Evolutionary conservation across 2,797 vertebrate species (phyloP), one percentile per base, ranked within the genome.

Genomic region (Graptemys geographica): DNA sequence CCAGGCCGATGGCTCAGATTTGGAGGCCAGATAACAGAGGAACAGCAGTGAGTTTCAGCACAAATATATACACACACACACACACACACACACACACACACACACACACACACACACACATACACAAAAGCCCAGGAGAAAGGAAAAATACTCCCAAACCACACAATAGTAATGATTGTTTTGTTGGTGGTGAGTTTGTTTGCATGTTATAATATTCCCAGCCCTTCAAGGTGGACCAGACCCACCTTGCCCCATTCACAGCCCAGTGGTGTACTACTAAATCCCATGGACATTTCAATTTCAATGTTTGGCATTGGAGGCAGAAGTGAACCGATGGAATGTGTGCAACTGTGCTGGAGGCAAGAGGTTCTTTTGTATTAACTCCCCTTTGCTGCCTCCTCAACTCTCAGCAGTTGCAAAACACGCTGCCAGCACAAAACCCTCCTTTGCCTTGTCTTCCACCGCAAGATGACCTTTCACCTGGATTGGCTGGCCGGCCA

Each of bases 271-370:
- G 41, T 13, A 23, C 41, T 81, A 91, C 31, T 13, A 72, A n/a
- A 21, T 88, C 51, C 41, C 0, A 0, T 7, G 6, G 55, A 2
- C 10, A 1, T 16, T 90, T 62, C 21, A n/a, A 57, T 69, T 51
- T 31, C 52, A 27, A 8, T n/a, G 76, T 53, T 47, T 53, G 56
- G 28, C 62, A 19, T 1, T 3, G 11, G 13, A 81, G 3, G 1
- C 55, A 11, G 9, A 81, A 69, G 15, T 2, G 19, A 92, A 49
- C n/a, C 28, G 79, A 27, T 49, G 37, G 86, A 27, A 1, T 13
- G 27, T 51, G 86, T 10, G 2, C 27, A 76, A 33, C 81, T 65
- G 88, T n/a, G 21, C 19, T 56, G 52, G 5, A 78, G 51, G 74
- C 25, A 57, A 51, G 55, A 87, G 86, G 25, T 1, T 18, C 69